Percentiles rank a stretch among this genome's conserved stretches.
phyloP scores from a whole-genome alignment of 2,113 vertebrate genomes.

The Peromyscus maniculatus region DNA sequence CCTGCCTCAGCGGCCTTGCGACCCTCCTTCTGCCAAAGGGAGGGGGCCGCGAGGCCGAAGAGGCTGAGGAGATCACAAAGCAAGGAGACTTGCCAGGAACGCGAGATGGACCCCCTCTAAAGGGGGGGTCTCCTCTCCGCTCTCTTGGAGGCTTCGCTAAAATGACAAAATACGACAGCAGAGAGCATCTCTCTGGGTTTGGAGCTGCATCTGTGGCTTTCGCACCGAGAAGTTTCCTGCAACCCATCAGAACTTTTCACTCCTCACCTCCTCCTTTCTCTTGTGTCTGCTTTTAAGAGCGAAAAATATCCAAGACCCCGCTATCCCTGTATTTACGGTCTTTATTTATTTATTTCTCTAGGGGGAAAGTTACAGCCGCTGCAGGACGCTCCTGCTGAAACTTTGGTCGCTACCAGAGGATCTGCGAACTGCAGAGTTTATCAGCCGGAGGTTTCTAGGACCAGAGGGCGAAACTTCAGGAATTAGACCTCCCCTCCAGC shows the following conservation, averaged over 20 bases:
- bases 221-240: not conserved
- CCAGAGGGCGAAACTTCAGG: not conserved
- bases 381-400: not conserved
- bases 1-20: not conserved
- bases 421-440: not conserved
- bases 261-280: too few relatives aligned
- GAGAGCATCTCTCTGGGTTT: not conserved
- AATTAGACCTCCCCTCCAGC: not conserved
- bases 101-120: not conserved
- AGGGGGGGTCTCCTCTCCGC: not conserved
- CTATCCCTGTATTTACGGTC: conserved; percentile 76
- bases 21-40: not conserved
- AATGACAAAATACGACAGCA: not conserved
- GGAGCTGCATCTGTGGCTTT: not conserved
- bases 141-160: not conserved
- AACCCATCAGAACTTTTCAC: not conserved
- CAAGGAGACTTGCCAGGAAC: not conserved
- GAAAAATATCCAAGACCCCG: not conserved
- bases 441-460: not conserved
- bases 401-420: not conserved
- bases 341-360: conserved; percentile 74
- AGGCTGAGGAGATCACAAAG: not conserved
- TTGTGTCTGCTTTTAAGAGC: not conserved
- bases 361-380: conserved; percentile 54
- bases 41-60: not conserved